Evolutionary conservation across 1,140 invertebrate genomes (phyloP), one percentile per base, ranked within the genome.

Genomic region (Colletes gigas): DNA sequence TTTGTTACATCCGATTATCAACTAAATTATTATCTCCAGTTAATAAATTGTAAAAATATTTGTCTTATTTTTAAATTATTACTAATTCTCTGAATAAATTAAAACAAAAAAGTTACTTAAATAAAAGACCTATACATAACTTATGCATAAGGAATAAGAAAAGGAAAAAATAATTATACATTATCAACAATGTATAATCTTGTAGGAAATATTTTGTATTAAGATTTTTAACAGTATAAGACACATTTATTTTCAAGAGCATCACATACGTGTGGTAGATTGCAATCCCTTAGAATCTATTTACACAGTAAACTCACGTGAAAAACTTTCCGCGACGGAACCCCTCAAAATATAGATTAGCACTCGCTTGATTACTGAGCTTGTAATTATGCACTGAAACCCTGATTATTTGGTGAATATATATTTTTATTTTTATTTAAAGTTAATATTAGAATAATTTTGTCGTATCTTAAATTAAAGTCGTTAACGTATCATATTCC

Each of bases 161-260:
- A 72, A 75, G 68, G 59, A 54, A 62, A 62, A 81, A 77, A 77
- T 52, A 77, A 83, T 79, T 84, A 83, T 63, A 82, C 62, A 80
- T 70, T 50, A 78, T 89, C 88, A 83, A 86, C 76, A 87, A 90
- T 86, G 59, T 74, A 66, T 66, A 80, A 67, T 59, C 9, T 62
- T 63, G 30, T 52, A 39, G 63, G 78, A 47, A 66, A 77, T 67
- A 73, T 81, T 79, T 57, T 66, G 3, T 74, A 39, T 66, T 21
- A 54, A 73, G 74, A 65, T 39, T 69, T 72, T 63, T 81, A 91
- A 91, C 89, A 88, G 86, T 90, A 92, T 89, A 91, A 93, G 91
- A 93, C 89, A 91, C 89, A 88, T 93, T 91, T 93, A 92, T 91
- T 92, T 89, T 84, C 86, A 86, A 87, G 88, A 90, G 87, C 86